phyloP scores from a whole-genome alignment of 92 coral and sea anemone species.

The Heliopora coerulea region DNA sequence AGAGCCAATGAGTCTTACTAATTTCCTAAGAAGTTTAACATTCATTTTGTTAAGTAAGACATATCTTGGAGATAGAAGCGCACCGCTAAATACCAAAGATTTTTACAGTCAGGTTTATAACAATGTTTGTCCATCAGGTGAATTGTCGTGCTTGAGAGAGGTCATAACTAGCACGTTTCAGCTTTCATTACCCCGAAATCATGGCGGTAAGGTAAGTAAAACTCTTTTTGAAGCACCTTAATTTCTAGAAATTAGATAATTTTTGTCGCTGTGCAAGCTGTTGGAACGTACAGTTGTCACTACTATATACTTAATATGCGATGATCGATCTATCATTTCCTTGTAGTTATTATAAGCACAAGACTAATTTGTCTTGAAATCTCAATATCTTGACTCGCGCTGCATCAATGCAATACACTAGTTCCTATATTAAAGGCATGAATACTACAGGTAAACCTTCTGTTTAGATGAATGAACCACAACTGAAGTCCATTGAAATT shows the following conservation, averaged over 20 bases:
- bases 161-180: constrained; percentile 35
- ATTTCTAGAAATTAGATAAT: too few relatives aligned
- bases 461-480: too few relatives aligned
- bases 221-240: background rate
- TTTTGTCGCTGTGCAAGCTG: background rate
- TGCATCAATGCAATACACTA: too few relatives aligned
- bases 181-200: constrained; percentile 35
- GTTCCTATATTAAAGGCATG: too few relatives aligned
- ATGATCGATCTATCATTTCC: too few relatives aligned
- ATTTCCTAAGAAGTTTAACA: background rate
- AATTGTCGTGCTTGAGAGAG: constrained; percentile 30
- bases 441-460: too few relatives aligned
- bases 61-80: constrained; percentile 5
- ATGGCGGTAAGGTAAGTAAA: constrained; percentile 18
- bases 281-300: too few relatives aligned
- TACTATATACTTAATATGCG: too few relatives aligned
- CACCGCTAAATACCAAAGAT: constrained; percentile 30
- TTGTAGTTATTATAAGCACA: too few relatives aligned
- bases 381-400: too few relatives aligned
- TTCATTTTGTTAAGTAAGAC: background rate
- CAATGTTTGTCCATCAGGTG: constrained; percentile 38
- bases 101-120: constrained; percentile 27
- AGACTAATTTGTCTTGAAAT: too few relatives aligned
- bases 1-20: background rate
- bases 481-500: too few relatives aligned